Conservation (phyloP, 92 coral and sea anemone genomes). For the Zoanthus gigantus region DNA sequence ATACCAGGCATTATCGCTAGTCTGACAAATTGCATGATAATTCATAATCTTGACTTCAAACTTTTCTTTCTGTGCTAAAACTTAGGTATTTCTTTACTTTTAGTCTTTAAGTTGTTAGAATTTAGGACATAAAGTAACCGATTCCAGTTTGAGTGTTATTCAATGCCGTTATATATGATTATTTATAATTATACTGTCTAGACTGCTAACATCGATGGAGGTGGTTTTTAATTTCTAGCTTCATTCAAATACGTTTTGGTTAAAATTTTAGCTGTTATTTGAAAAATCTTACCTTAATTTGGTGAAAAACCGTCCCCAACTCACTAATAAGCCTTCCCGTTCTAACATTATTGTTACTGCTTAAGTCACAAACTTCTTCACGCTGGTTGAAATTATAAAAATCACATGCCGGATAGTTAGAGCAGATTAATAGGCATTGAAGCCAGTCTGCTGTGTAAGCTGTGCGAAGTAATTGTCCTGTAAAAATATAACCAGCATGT, state of each 20-base stretch:
- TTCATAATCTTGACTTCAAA: too few relatives aligned
- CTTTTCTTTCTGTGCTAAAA: too few relatives aligned
- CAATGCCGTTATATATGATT: too few relatives aligned
- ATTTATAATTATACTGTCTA: too few relatives aligned
- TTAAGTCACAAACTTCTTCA: neutral
- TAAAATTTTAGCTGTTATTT: neutral
- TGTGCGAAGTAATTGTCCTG: neutral
- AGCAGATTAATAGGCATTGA: neutral
- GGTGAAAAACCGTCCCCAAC: neutral
- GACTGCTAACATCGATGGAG: too few relatives aligned
- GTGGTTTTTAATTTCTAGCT: neutral
- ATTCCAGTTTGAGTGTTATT: too few relatives aligned
- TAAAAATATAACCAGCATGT: neutral
- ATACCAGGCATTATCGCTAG: too few relatives aligned
- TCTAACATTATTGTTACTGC: neutral
- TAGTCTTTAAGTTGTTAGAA: too few relatives aligned
- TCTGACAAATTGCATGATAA: too few relatives aligned
- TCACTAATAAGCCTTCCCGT: neutral
- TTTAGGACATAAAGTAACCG: too few relatives aligned
- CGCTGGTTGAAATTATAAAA: neutral
- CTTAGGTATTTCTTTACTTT: too few relatives aligned
- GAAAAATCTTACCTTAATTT: neutral
- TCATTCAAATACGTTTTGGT: neutral
- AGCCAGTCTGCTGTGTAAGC: conserved; percentile 4
- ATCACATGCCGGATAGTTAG: neutral